Evolutionary conservation across 2,797 vertebrate species (phyloP), one percentile per base, ranked within the genome.

Genomic region (Dryobates pubescens): DNA sequence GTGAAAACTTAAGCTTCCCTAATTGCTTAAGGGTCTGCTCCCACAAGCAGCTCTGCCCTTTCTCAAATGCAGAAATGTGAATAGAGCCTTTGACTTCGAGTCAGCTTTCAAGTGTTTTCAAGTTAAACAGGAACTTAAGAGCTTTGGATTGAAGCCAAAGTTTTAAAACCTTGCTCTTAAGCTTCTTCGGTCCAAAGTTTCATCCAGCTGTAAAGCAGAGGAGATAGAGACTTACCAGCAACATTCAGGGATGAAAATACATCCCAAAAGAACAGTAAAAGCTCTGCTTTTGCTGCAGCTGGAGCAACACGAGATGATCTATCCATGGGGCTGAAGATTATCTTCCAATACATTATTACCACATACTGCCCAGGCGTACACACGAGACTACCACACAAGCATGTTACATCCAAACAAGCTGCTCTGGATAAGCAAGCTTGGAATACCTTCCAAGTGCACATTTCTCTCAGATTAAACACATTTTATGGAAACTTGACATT

Each of bases 111-210:
- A 93, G 61, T 38, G 57, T 81, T 91, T 94, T 75, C 53, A 64
- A 92, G 84, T 34, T 62, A 89, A 83, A 90, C 43, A 64, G 45
- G 32, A 64, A 88, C 62, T 74, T 76, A 92, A 83, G 67, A 89
- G 71, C 76, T 67, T 58, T 90, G 86, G 86, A 38, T 59, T 75
- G 3, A 30, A 81, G 67, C 79, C 89, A 76, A 36, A 54, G 34
- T n/a, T 70, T 71, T 77, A 67, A 88, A 93, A 63, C 27, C 5
- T 23, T 29, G 36, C 70, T 75, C 56, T 65, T 45, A 65, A 87
- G 81, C 51, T 34, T 22, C 75, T 57, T 13, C 13, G 38, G 72
- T 67, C 38, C 65, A 45, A 87, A 86, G 72, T 67, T 85, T 34
- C 22, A 2, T 18, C 43, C 79, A 75, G 59, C 65, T 90, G 47